Percentiles rank a stretch among this genome's conserved stretches.
These are phyloP conservation scores for Florisuga fusca DNA, from an alignment of 2,797 vertebrate genomes.

Conservation along the genomic window DNA sequence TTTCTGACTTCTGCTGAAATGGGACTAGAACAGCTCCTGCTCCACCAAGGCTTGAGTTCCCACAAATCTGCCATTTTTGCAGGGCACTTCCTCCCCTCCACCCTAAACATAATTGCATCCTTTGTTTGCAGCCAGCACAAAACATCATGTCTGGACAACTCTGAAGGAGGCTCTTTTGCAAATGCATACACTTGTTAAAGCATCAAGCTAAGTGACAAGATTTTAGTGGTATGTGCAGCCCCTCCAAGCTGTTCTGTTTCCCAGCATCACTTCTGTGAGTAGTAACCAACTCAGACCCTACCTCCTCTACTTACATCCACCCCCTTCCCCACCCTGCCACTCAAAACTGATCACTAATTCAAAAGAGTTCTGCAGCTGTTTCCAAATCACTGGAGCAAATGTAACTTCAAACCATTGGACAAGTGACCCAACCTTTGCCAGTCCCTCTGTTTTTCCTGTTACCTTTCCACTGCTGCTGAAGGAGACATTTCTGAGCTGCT, in stretches of 20 bases:
- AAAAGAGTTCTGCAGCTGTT: neutral
- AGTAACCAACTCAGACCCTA: neutral
- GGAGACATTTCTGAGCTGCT: neutral
- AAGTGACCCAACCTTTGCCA: neutral
- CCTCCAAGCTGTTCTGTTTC: neutral
- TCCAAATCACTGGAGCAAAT: neutral
- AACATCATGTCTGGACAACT: rapidly evolving
- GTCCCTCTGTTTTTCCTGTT: neutral
- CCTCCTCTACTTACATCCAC: neutral
- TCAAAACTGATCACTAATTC: neutral
- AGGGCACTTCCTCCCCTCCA: neutral
- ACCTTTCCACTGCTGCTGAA: neutral
- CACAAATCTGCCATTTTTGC: neutral
- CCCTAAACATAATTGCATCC: neutral
- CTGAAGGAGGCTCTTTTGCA: neutral
- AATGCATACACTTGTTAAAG: neutral
- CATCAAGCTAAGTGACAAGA: neutral
- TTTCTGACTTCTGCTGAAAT: neutral
- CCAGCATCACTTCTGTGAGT: neutral
- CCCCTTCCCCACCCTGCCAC: neutral
- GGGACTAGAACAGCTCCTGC: neutral
- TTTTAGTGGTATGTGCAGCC: neutral
- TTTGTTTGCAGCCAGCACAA: neutral
- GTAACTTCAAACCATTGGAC: neutral
- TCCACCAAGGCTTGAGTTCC: neutral